Evolutionary conservation across 2,113 vertebrate species (phyloP).

Genomic region (Columba livia): DNA sequence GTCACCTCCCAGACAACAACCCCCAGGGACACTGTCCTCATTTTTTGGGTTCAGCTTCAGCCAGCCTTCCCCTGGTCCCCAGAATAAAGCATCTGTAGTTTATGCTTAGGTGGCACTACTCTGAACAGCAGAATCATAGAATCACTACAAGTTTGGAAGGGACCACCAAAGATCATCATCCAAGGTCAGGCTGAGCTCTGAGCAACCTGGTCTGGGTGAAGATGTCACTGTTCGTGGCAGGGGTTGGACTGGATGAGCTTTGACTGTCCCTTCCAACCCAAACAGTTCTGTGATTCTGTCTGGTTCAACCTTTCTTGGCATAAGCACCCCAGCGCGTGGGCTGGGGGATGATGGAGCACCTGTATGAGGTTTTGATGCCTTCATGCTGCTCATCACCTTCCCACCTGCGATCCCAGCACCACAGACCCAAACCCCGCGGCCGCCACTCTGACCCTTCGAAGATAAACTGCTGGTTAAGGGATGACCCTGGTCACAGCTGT

Average conservation of each 20-base stretch:
- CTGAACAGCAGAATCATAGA: neutral
- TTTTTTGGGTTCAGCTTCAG: neutral
- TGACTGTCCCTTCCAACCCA: too few species aligned
- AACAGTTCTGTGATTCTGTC: too few species aligned
- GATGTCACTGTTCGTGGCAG: too few species aligned
- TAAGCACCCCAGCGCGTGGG: neutral
- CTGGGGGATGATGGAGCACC: neutral
- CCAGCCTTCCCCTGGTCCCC: neutral
- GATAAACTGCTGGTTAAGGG: neutral
- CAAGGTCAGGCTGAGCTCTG: too few species aligned
- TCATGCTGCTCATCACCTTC: neutral
- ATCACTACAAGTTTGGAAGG: too few species aligned
- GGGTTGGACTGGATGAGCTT: too few species aligned
- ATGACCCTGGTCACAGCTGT: neutral
- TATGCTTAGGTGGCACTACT: neutral
- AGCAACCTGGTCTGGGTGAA: too few species aligned
- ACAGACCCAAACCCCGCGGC: accelerated
- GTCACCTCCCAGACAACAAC: neutral
- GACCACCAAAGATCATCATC: too few species aligned
- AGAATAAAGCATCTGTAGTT: neutral
- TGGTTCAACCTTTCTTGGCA: too few species aligned
- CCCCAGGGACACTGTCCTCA: neutral
- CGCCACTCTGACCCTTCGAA: neutral
- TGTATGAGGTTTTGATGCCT: accelerated
- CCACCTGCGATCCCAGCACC: accelerated